Conservation (phyloP, 2,797 vertebrate genomes). For the Darevskia nairensis region DNA sequence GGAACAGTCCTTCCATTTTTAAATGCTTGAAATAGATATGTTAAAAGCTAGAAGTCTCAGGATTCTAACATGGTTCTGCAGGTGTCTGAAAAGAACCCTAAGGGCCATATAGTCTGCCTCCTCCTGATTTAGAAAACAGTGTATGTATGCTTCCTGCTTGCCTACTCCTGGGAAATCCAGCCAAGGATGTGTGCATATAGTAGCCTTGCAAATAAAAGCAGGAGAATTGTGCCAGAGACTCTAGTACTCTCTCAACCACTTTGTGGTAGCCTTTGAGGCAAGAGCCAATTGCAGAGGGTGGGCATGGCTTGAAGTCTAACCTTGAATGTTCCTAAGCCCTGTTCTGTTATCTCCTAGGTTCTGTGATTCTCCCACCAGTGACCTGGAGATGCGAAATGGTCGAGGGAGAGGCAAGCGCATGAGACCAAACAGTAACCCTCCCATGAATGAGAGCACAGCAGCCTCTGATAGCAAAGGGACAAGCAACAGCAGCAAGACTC, state of each 20-base stretch:
- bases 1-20: neutral
- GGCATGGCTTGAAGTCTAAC: neutral
- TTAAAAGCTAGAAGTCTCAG: neutral
- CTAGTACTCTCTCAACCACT: neutral
- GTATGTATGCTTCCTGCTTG: neutral
- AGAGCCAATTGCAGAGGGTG: neutral
- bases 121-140: neutral
- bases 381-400: constrained; percentile 98
- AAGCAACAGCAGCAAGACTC: constrained; percentile 92
- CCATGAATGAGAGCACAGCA: constrained; percentile 88
- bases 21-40: neutral
- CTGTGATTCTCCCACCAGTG: constrained; percentile 98
- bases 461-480: constrained; percentile 87
- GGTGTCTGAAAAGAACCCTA: neutral
- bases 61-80: neutral
- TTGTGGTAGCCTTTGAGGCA: neutral
- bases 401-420: constrained; percentile 95
- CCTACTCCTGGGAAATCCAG: too few species aligned
- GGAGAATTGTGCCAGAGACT: neutral
- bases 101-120: neutral
- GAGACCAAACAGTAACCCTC: constrained; percentile 96
- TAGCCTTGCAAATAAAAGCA: neutral
- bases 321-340: neutral
- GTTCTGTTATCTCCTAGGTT: constrained; percentile 82
- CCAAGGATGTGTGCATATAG: neutral